These are phyloP conservation scores for Chloropsis hardwickii DNA, from an alignment of 2,113 vertebrate genomes.

Conservation along the genomic window DNA sequence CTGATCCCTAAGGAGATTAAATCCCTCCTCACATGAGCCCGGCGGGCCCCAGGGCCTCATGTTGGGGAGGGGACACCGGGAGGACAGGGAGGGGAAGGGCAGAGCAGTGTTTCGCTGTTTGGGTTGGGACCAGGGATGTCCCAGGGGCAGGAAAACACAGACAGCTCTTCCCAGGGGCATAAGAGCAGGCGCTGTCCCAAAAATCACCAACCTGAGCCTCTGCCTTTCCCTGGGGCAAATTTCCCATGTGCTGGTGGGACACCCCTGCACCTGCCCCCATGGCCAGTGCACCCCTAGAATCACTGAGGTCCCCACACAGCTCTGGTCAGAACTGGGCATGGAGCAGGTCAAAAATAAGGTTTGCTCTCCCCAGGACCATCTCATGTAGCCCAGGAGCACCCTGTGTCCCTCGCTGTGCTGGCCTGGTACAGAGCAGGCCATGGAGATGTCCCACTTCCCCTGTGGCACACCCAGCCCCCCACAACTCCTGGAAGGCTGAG, in stretches of 20 bases:
- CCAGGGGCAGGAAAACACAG: background rate
- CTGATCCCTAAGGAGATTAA: slow-evolving; percentile 50
- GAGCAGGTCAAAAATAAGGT: background rate
- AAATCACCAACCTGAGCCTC: background rate
- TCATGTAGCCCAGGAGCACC: accelerated
- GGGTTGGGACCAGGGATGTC: background rate
- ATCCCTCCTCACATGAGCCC: background rate
- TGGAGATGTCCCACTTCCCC: accelerated
- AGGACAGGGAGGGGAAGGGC: background rate
- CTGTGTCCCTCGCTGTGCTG: accelerated
- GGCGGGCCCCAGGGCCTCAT: accelerated
- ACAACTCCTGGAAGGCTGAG: too few species aligned
- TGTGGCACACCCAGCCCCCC: background rate
- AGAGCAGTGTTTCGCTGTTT: background rate
- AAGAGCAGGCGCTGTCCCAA: background rate
- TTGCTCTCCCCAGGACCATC: accelerated
- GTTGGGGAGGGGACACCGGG: accelerated
- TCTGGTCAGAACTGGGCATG: too few species aligned
- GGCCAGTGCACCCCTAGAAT: background rate
- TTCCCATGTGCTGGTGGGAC: accelerated
- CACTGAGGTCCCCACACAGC: background rate
- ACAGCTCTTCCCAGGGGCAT: accelerated
- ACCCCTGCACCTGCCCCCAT: accelerated
- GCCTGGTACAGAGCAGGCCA: background rate
- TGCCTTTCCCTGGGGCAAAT: background rate